A percentile compares a stretch with the other conserved stretches of the same genome.
phyloP scores from a whole-genome alignment of 2,113 vertebrate species.

The Rattus norvegicus region GRCr8 NC_086027.1:67741501-67742000 shows the following conservation, averaged over 20 bases:
- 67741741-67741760: neutral
- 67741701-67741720: neutral
- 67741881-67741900: too few species aligned
- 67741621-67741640: neutral
- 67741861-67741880: too few species aligned
- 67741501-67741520: neutral
- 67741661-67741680: neutral
- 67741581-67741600: neutral
- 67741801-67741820: neutral
- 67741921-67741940: too few species aligned
- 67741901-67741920: too few species aligned
- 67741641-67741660: neutral
- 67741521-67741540: neutral
- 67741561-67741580: neutral
- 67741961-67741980: neutral
- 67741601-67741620: neutral
- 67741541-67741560: constrained; percentile 12
- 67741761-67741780: neutral
- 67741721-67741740: constrained; percentile 34
- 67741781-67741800: neutral
- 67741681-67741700: neutral
- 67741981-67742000: neutral
- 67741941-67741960: too few species aligned
- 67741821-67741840: neutral
- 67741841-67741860: too few species aligned